phyloP scores from a whole-genome alignment of 2,113 vertebrate species.

The Mustela nigripes region DNA sequence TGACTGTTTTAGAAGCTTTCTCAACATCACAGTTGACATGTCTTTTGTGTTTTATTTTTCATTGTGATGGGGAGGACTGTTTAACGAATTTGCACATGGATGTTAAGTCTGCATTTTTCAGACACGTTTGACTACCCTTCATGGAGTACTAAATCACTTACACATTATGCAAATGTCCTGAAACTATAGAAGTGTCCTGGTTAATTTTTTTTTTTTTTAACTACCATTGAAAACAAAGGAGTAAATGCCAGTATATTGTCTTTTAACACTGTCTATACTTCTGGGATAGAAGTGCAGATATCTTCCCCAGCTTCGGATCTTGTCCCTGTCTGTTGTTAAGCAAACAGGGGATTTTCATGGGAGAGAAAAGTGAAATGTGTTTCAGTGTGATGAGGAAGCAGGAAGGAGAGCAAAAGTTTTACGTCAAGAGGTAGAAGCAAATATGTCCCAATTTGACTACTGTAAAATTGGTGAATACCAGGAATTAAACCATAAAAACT shows the following conservation, averaged over 20 bases:
- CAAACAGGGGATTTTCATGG: background rate
- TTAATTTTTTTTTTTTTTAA: background rate
- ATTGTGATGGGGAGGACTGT: background rate
- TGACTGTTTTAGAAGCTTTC: conserved; percentile 60
- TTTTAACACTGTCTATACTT: background rate
- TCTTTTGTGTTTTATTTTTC: conserved; percentile 51
- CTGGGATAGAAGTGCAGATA: background rate
- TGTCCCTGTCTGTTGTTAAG: conserved; percentile 69
- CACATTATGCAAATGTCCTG: background rate
- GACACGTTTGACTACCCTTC: background rate
- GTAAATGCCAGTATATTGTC: background rate
- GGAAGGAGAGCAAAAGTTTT: conserved; percentile 30
- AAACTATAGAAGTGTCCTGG: background rate
- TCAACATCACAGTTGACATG: background rate
- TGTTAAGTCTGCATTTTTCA: conserved; percentile 38
- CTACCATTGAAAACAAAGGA: conserved; percentile 28
- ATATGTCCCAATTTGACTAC: background rate
- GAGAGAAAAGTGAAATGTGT: conserved; percentile 57
- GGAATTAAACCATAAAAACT: conserved; percentile 64
- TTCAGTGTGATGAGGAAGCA: conserved; percentile 21
- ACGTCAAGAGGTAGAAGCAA: background rate
- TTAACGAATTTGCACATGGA: background rate
- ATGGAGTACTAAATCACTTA: conserved; percentile 18
- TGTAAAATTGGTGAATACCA: conserved; percentile 52
- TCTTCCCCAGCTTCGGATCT: background rate